Conservation (phyloP, 2,797 vertebrate species). For the Neostethus bicornis region DNA sequence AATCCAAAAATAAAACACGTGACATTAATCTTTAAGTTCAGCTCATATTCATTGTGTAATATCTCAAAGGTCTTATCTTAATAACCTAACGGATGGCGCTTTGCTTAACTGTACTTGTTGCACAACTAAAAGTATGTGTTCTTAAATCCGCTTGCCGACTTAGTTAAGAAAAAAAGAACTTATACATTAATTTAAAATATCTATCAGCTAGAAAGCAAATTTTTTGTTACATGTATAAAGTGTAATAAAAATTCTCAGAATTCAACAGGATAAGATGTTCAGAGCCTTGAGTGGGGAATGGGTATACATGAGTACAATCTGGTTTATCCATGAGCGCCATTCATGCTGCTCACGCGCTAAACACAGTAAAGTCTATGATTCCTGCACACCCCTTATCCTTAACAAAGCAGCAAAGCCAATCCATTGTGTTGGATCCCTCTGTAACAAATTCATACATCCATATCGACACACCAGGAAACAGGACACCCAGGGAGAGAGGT, state of each 20-base stretch:
- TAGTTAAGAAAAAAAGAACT: slow-evolving; percentile 45
- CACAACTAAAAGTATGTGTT: slow-evolving; percentile 48
- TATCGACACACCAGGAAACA: slow-evolving; percentile 70
- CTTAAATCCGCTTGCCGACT: slow-evolving; percentile 59
- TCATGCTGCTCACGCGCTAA: slow-evolving; percentile 54
- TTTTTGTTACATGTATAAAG: slow-evolving; percentile 74
- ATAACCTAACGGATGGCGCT: slow-evolving; percentile 46
- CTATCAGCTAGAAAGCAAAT: slow-evolving; percentile 68
- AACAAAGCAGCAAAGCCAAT: slow-evolving; percentile 77
- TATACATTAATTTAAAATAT: slow-evolving; percentile 70
- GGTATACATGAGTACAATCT: slow-evolving; percentile 42
- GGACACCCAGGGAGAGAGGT: slow-evolving; percentile 61
- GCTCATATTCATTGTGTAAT: slow-evolving; percentile 56
- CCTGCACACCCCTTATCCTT: slow-evolving; percentile 64
- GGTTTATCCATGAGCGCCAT: slow-evolving; percentile 68
- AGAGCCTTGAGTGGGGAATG: slow-evolving; percentile 49
- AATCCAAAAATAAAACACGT: slow-evolving; percentile 45
- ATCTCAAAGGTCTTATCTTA: slow-evolving; percentile 53
- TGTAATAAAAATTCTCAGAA: slow-evolving; percentile 62
- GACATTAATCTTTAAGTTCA: slow-evolving; percentile 47
- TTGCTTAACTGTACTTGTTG: slow-evolving; percentile 39
- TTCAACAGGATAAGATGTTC: slow-evolving; percentile 63
- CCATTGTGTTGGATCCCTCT: slow-evolving; percentile 68
- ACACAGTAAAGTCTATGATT: slow-evolving; percentile 70
- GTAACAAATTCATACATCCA: slow-evolving; percentile 79